Conservation (phyloP, 2,113 vertebrate species). For the Struthio camelus region DNA sequence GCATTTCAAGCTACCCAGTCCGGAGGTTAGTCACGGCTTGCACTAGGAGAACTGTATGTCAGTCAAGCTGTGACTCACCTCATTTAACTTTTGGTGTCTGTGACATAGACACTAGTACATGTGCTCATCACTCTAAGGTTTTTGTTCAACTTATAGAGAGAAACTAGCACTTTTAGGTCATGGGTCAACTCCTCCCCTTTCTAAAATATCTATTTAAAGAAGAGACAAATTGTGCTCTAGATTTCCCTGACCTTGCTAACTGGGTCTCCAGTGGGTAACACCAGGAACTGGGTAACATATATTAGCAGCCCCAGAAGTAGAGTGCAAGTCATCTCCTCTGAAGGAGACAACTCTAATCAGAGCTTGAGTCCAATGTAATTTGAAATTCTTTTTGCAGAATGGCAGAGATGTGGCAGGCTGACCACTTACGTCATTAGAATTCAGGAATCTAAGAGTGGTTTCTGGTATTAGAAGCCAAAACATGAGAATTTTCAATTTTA, state of each 20-base stretch:
- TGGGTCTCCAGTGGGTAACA: neutral
- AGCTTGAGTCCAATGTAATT: neutral
- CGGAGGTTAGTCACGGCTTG: neutral
- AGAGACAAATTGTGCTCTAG: neutral
- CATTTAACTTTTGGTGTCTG: neutral
- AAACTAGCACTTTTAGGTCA: neutral
- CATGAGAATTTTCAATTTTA: neutral
- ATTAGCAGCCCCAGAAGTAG: neutral
- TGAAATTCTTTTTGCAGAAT: neutral
- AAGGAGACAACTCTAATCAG: neutral
- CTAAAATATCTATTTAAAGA: neutral
- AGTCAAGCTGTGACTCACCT: neutral
- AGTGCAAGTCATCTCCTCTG: neutral
- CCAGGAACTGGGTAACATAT: neutral
- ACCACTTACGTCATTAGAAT: neutral
- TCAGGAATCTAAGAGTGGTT: neutral
- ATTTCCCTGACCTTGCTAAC: neutral
- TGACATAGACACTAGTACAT: rapidly evolving
- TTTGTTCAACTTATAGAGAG: neutral
- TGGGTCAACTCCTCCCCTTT: neutral
- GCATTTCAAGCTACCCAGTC: neutral
- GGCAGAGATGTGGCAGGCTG: neutral
- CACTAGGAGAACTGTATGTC: neutral
- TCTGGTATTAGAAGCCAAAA: neutral
- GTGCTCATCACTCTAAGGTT: neutral